Evolutionary conservation across 2,113 vertebrate species (phyloP).

Genomic region (Mormoops blainvillei): DNA sequence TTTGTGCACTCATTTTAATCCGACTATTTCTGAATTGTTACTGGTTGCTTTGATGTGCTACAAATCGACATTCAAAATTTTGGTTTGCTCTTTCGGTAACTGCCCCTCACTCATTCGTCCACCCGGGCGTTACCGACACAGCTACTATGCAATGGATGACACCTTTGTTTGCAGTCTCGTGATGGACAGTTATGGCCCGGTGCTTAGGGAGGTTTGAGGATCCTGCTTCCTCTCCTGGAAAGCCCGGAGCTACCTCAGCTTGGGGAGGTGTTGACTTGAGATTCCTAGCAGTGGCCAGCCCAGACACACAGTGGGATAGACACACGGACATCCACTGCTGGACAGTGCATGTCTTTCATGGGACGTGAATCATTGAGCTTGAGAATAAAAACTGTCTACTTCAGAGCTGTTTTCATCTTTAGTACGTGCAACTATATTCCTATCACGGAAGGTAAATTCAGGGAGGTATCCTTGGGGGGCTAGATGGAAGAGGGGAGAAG

Average conservation of each 20-base stretch:
- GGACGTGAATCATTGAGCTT: background rate
- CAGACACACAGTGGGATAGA: background rate
- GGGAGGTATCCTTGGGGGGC: background rate
- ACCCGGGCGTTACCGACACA: background rate
- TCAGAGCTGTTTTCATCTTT: background rate
- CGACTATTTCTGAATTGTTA: constrained; percentile 64
- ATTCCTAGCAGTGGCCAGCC: background rate
- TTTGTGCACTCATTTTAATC: constrained; percentile 48
- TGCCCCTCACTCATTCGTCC: background rate
- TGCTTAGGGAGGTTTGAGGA: background rate
- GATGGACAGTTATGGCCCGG: background rate
- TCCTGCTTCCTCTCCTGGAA: background rate
- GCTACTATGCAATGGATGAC: background rate
- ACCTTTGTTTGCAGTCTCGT: background rate
- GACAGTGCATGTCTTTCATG: background rate
- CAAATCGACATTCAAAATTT: constrained; percentile 36
- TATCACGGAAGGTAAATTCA: background rate
- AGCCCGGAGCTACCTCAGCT: background rate
- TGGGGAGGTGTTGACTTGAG: background rate
- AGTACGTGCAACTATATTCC: background rate
- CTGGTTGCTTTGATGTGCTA: constrained; percentile 1
- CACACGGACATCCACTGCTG: background rate
- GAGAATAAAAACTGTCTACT: background rate
- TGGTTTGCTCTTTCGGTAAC: background rate
- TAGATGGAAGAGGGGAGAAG: background rate